phyloP scores from a whole-genome alignment of 2,888 invertebrate species.

The Pachymerium ferrugineum region DNA sequence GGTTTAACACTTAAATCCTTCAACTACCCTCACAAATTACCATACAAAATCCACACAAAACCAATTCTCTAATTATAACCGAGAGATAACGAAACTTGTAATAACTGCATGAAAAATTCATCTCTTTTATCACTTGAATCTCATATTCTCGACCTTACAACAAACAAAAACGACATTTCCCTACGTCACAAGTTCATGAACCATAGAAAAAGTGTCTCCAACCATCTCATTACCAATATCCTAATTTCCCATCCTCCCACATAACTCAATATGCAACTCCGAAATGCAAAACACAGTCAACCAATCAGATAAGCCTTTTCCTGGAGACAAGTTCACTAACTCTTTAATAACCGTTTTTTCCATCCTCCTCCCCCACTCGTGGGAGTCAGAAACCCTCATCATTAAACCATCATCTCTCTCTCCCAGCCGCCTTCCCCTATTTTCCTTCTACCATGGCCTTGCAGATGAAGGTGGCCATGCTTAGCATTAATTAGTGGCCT shows the following conservation, averaged over 20 bases:
- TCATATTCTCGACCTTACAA: too few species aligned
- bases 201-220: too few species aligned
- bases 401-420: not conserved
- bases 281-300: not conserved
- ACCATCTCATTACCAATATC: too few species aligned
- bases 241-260: not conserved
- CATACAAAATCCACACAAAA: too few species aligned
- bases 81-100: too few species aligned
- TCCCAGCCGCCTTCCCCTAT: not conserved
- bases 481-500: not conserved
- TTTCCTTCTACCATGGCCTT: not conserved
- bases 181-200: too few species aligned
- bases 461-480: not conserved
- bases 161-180: too few species aligned
- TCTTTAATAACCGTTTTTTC: not conserved
- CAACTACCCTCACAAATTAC: too few species aligned
- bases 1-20: too few species aligned
- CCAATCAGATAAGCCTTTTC: not conserved
- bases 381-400: not conserved
- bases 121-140: too few species aligned
- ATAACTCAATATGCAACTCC: not conserved
- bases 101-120: too few species aligned
- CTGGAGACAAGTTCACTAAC: conserved; percentile 2
- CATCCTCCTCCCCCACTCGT: not conserved
- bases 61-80: too few species aligned